Conservation (phyloP, 2,888 invertebrate species). For the Xanthia togata region DNA sequence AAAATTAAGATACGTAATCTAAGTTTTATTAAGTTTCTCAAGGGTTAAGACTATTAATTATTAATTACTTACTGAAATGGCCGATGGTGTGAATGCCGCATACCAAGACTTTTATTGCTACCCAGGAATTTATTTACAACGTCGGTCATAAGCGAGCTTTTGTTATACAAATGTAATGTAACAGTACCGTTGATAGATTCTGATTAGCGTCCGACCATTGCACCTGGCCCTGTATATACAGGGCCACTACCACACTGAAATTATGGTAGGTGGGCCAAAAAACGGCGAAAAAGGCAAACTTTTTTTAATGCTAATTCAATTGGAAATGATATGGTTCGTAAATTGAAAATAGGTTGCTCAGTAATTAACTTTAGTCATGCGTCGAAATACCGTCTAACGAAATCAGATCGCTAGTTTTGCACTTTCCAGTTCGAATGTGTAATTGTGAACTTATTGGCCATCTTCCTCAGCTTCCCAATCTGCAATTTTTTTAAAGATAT, state of each 20-base stretch:
- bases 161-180: constrained; percentile 77
- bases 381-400: background rate
- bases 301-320: background rate
- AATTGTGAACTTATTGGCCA: background rate
- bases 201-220: constrained; percentile 69
- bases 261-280: background rate
- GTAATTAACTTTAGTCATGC: background rate
- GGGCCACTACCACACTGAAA: constrained; percentile 5
- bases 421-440: background rate
- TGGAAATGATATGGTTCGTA: background rate
- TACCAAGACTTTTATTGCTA: constrained; percentile 68
- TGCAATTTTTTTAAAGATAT: constrained; percentile 5
- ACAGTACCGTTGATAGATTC: constrained; percentile 73
- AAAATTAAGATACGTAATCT: constrained; percentile 27
- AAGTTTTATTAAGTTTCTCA: constrained; percentile 39
- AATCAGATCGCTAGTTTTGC: background rate
- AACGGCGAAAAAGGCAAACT: background rate
- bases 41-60: constrained; percentile 51
- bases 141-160: constrained; percentile 69
- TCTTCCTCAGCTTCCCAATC: background rate
- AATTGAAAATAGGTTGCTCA: background rate
- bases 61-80: constrained; percentile 28
- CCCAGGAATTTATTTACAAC: constrained; percentile 74
- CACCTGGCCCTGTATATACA: constrained; percentile 46
- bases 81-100: constrained; percentile 69